phyloP scores from a whole-genome alignment of 2,888 invertebrate species.

The Drosophila stalkeri region DNA sequence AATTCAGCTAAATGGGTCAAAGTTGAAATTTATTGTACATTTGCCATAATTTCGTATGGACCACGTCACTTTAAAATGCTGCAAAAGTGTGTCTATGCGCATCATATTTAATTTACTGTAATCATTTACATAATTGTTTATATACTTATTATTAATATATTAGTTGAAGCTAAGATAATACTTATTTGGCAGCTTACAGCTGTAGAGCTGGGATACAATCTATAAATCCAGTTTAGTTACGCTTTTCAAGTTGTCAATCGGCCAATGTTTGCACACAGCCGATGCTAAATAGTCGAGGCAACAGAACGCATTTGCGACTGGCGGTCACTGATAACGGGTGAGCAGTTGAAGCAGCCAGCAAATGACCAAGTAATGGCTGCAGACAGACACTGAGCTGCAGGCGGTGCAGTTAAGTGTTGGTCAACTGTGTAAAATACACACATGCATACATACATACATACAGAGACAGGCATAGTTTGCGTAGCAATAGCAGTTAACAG shows the following conservation, averaged over 20 bases:
- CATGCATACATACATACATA: slow-evolving; percentile 4
- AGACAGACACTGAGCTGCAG: slow-evolving; percentile 28
- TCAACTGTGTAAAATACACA: slow-evolving; percentile 18
- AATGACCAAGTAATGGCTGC: slow-evolving; percentile 16
- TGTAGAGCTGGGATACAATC: not conserved
- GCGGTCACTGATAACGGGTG: slow-evolving; percentile 39
- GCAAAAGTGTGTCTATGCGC: not conserved
- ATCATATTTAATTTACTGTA: not conserved
- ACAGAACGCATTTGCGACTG: slow-evolving; percentile 12
- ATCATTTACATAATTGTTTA: not conserved
- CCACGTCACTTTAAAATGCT: not conserved
- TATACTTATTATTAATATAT: no score
- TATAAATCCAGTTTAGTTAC: not conserved
- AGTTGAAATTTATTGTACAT: not conserved
- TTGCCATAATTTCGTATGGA: not conserved
- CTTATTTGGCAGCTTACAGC: not conserved
- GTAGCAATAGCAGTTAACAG: slow-evolving; percentile 58
- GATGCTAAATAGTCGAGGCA: not conserved
- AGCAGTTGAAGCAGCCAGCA: slow-evolving; percentile 38
- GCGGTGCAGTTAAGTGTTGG: slow-evolving; percentile 33
- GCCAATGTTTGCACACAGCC: not conserved
- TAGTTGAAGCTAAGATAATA: no score
- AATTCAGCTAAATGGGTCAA: slow-evolving; percentile 5
- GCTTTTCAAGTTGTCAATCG: slow-evolving; percentile 9
- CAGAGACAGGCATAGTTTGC: not conserved